phyloP scores from a whole-genome alignment of 2,113 vertebrate species.

The Stercorarius parasiticus region DNA sequence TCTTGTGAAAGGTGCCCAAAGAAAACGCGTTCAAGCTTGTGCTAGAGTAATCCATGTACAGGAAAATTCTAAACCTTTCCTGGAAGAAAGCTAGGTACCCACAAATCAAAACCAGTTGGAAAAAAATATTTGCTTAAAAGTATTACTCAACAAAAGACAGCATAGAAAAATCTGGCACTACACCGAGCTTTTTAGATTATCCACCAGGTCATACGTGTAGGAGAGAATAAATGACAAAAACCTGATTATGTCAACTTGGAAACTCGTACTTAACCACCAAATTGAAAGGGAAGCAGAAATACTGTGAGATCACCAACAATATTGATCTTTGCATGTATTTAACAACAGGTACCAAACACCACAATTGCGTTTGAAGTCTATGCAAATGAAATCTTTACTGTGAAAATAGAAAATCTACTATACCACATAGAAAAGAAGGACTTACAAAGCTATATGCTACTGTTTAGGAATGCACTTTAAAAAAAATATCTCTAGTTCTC shows the following conservation, averaged over 20 bases:
- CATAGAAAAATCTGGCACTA: not conserved
- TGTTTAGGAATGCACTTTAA: not conserved
- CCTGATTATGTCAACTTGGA: not conserved
- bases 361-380: not conserved
- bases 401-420: not conserved
- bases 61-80: not conserved
- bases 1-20: not conserved
- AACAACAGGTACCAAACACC: not conserved
- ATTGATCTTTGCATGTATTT: not conserved
- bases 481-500: not conserved
- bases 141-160: not conserved
- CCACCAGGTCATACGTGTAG: not conserved
- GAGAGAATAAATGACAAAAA: not conserved
- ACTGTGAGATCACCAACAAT: not conserved
- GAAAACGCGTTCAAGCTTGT: not conserved
- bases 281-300: not conserved
- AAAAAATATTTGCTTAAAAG: not conserved
- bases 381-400: not conserved
- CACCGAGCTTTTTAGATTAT: not conserved
- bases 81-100: not conserved
- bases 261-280: not conserved
- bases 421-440: not conserved
- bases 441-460: not conserved
- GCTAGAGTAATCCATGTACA: not conserved
- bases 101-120: not conserved